phyloP scores from a whole-genome alignment of 2,888 invertebrate species.

The Cactoblastis cactorum region DNA sequence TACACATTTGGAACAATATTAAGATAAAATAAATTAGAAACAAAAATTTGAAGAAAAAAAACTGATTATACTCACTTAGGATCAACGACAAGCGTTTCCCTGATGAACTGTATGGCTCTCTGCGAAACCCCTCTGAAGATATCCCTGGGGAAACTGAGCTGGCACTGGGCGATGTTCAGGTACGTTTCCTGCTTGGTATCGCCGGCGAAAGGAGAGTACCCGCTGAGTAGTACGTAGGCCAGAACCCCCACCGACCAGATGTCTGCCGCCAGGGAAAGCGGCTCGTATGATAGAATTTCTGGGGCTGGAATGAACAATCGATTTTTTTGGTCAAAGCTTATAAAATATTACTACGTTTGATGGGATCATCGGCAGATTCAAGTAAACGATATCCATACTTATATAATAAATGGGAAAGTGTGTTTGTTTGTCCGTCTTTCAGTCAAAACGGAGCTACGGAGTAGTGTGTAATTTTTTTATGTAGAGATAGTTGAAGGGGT shows the following conservation, averaged over 20 bases:
- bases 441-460: too few relatives aligned
- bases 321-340: background rate
- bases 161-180: constrained; percentile 96
- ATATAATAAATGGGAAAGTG: too few relatives aligned
- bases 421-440: too few relatives aligned
- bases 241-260: constrained; percentile 98
- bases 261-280: constrained; percentile 94
- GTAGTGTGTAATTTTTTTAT: too few relatives aligned
- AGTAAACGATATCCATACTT: too few relatives aligned
- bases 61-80: constrained; percentile 87
- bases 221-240: constrained; percentile 95
- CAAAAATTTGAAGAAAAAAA: too few relatives aligned
- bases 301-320: constrained; percentile 83
- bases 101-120: constrained; percentile 94
- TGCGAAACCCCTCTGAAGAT: constrained; percentile 93
- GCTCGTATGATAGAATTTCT: constrained; percentile 97
- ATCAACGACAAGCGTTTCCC: constrained; percentile 92
- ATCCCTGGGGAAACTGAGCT: constrained; percentile 95
- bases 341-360: too few relatives aligned
- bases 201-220: constrained; percentile 97
- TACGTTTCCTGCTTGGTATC: constrained; percentile 98
- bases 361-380: too few relatives aligned
- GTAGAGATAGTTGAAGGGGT: too few relatives aligned
- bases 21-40: background rate
- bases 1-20: too few relatives aligned